Evolutionary conservation across 2,113 vertebrate genomes (phyloP).

Genomic region (Callospermophilus lateralis): DNA sequence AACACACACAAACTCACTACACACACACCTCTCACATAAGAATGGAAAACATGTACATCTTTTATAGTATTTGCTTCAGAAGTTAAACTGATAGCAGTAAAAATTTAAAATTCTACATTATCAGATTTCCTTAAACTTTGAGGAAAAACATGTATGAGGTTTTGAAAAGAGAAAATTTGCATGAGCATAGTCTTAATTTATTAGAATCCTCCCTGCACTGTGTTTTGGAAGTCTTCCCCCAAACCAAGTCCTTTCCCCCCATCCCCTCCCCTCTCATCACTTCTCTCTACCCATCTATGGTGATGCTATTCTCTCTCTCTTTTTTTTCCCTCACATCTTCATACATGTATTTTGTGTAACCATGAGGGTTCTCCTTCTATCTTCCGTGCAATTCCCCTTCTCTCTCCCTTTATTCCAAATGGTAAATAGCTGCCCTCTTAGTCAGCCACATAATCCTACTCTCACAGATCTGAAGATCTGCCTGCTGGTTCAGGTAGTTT

Average conservation of each 20-base stretch:
- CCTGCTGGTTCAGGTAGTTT: conserved; percentile 5
- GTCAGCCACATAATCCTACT: neutral
- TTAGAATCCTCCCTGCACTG: neutral
- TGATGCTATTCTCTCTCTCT: too few relatives aligned
- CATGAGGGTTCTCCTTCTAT: too few relatives aligned
- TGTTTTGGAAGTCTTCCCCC: neutral
- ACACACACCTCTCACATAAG: neutral
- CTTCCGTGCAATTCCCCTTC: neutral
- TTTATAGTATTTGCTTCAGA: conserved; percentile 25
- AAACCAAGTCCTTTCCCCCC: neutral
- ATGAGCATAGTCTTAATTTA: neutral
- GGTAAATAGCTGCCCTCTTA: neutral
- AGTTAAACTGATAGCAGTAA: conserved; percentile 11
- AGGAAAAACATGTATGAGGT: conserved; percentile 14
- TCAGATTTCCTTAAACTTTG: conserved; percentile 52
- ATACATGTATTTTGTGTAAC: too few relatives aligned
- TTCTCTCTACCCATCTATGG: too few relatives aligned
- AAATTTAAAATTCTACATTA: conserved; percentile 52
- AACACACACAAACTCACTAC: neutral
- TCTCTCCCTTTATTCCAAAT: neutral
- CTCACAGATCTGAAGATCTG: neutral
- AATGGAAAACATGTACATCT: neutral
- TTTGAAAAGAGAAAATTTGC: neutral
- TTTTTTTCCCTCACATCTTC: too few relatives aligned
- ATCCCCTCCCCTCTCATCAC: too few relatives aligned